Evolutionary conservation across 2,888 invertebrate genomes (phyloP).

Genomic region (Augiades crinisus): DNA sequence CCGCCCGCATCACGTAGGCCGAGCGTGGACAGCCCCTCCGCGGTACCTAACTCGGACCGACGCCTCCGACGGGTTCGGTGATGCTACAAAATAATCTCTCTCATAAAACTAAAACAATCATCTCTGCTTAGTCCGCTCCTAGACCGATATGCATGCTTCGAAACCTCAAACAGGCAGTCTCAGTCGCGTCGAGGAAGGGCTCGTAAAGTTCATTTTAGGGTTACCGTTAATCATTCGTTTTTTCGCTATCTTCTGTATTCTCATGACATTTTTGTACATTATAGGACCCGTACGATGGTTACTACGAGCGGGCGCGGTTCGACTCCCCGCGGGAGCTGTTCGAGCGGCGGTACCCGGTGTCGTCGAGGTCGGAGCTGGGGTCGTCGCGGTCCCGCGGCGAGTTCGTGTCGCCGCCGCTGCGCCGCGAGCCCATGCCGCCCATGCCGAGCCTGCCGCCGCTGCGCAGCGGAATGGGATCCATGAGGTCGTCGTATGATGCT

Average conservation of each 20-base stretch:
- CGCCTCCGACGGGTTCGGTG: conserved; percentile 50
- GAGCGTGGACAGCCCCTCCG: conserved; percentile 59
- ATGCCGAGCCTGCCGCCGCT: conserved; percentile 86
- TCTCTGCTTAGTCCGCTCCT: conserved; percentile 22
- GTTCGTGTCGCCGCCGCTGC: conserved; percentile 87
- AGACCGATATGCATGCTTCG: conserved; percentile 22
- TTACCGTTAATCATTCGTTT: neutral
- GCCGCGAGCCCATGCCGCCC: conserved; percentile 90
- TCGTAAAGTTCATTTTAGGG: conserved; percentile 14
- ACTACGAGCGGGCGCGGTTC: conserved; percentile 89
- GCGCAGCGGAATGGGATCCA: conserved; percentile 83
- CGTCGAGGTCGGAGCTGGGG: conserved; percentile 77
- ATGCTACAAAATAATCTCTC: conserved; percentile 47
- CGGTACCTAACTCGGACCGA: conserved; percentile 57
- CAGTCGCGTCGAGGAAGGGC: conserved; percentile 13
- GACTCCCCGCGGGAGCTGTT: conserved; percentile 90
- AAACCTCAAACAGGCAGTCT: conserved; percentile 15
- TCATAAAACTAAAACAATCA: conserved; percentile 18
- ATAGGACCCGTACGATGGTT: conserved; percentile 87
- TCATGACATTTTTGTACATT: conserved; percentile 13
- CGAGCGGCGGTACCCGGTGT: conserved; percentile 88
- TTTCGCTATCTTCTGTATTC: neutral
- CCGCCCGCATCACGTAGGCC: conserved; percentile 58
- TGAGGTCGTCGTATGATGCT: conserved; percentile 88
- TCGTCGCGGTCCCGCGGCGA: conserved; percentile 82